Percentiles rank a stretch among this genome's conserved stretches.
Evolutionary conservation across 2,888 invertebrate genomes (phyloP).

Genomic region (Pyrrhia umbra): DNA sequence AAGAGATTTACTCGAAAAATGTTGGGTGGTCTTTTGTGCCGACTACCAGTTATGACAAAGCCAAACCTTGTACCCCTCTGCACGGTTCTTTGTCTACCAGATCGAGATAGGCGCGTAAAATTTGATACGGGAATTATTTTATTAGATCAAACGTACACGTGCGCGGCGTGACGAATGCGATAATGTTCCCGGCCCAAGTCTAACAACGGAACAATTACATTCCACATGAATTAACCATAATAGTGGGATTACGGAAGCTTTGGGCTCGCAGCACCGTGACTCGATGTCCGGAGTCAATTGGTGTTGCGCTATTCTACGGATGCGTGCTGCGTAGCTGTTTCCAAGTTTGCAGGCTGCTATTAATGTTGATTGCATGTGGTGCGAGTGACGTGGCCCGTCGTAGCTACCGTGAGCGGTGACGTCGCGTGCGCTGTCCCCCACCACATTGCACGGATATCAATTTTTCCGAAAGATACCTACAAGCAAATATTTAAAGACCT

Average conservation of each 20-base stretch:
- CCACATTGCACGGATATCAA: slow-evolving; percentile 78
- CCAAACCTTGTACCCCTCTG: slow-evolving; percentile 82
- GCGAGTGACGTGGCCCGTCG: slow-evolving; percentile 58
- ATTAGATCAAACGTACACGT: slow-evolving; percentile 89
- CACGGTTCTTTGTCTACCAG: slow-evolving; percentile 85
- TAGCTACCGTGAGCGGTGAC: slow-evolving; percentile 72
- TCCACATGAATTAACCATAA: slow-evolving; percentile 88
- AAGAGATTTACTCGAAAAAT: slow-evolving; percentile 79
- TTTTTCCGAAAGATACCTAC: slow-evolving; percentile 73
- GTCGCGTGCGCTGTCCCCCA: slow-evolving; percentile 82
- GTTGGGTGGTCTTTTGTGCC: slow-evolving; percentile 83
- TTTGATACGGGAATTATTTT: slow-evolving; percentile 90
- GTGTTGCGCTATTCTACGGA: slow-evolving; percentile 70
- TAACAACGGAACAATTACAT: slow-evolving; percentile 86
- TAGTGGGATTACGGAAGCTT: slow-evolving; percentile 83
- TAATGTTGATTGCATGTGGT: slow-evolving; percentile 59
- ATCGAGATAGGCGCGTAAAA: slow-evolving; percentile 89
- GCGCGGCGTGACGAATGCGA: slow-evolving; percentile 89
- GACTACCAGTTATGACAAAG: slow-evolving; percentile 88
- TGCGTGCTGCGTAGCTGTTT: slow-evolving; percentile 58
- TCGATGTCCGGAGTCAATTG: slow-evolving; percentile 79
- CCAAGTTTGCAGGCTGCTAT: slow-evolving; percentile 45
- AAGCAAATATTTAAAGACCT: slow-evolving; percentile 73
- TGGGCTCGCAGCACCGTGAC: slow-evolving; percentile 81
- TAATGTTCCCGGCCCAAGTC: slow-evolving; percentile 83